phyloP scores from a whole-genome alignment of 2,797 vertebrate genomes.

The Monodelphis domestica region DNA sequence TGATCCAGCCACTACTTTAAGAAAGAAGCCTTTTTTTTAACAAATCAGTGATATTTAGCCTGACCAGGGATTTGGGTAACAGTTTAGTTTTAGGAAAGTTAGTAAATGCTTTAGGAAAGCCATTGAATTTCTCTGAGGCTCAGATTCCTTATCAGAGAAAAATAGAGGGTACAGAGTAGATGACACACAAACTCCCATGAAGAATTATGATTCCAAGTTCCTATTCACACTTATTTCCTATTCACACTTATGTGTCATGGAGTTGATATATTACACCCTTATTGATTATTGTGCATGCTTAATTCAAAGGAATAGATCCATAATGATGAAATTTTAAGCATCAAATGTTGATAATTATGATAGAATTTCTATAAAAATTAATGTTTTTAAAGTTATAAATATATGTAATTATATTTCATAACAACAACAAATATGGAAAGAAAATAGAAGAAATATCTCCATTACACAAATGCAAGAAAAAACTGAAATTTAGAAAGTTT shows the following conservation, averaged over 20 bases:
- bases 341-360: too few species aligned
- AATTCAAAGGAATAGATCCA: neutral
- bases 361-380: neutral
- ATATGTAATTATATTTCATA: too few species aligned
- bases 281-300: neutral
- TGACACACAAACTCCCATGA: neutral
- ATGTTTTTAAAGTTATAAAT: neutral
- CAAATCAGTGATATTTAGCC: too few species aligned
- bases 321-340: neutral
- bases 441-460: neutral
- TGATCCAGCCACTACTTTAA: neutral
- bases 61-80: neutral
- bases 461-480: neutral
- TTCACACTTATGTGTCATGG: too few species aligned
- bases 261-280: neutral
- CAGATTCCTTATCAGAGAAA: neutral
- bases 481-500: neutral
- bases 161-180: neutral
- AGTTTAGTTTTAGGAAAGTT: neutral
- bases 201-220: neutral
- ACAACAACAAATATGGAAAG: neutral
- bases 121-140: neutral
- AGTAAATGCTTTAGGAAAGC: neutral
- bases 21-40: neutral
- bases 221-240: neutral